phyloP scores from a whole-genome alignment of 2,113 vertebrate genomes.

The Myrmecophaga tridactyla region DNA sequence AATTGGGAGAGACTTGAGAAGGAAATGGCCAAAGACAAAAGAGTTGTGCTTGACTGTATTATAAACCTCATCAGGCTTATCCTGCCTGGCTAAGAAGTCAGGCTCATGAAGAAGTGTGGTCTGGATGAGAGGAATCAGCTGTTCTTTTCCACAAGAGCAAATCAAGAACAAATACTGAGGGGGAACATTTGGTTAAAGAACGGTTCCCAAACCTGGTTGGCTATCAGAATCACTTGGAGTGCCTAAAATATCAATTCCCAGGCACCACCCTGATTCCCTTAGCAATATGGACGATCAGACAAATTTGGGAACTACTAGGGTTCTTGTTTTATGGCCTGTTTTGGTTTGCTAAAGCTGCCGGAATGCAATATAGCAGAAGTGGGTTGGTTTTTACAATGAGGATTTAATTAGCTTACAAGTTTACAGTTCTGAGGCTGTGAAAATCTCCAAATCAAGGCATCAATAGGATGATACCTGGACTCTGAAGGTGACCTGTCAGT shows the following conservation, averaged over 20 bases:
- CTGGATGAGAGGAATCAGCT: background rate
- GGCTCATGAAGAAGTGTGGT: background rate
- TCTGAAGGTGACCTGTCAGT: no score
- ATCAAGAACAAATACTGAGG: background rate
- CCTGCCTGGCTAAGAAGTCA: background rate
- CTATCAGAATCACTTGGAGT: background rate
- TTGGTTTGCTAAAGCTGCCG: no score
- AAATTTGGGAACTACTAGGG: background rate
- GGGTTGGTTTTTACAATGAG: no score
- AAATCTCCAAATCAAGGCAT: no score
- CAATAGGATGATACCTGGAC: no score
- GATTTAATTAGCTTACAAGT: no score
- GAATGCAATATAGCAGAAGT: no score
- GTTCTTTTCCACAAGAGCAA: conserved; percentile 33
- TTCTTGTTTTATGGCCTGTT: background rate
- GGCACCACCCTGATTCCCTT: background rate
- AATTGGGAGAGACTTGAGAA: background rate
- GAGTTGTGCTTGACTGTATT: background rate
- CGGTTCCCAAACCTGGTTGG: background rate
- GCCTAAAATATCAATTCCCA: background rate
- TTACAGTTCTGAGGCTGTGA: no score
- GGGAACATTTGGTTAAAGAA: background rate
- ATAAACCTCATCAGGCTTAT: background rate
- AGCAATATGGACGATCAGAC: fast-evolving
- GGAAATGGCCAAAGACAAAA: background rate